These are phyloP conservation scores for Rhabdomys dilectus DNA, from an alignment of 2,113 vertebrate genomes.

Conservation along the genomic window DNA sequence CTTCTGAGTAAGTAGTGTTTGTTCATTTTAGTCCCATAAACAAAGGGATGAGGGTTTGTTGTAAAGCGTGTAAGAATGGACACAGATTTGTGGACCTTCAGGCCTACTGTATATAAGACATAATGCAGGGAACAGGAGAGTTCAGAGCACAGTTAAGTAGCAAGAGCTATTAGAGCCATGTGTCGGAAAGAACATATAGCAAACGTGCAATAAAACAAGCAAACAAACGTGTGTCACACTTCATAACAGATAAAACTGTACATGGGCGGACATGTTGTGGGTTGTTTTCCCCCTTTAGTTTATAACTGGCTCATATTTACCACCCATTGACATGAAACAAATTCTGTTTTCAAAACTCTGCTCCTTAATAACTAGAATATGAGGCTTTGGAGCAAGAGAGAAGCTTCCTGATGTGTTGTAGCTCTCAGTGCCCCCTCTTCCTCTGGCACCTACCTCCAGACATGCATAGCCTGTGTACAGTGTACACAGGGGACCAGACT, in stretches of 20 bases:
- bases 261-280: neutral
- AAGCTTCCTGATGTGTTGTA: neutral
- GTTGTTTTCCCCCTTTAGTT: neutral
- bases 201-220: neutral
- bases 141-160: neutral
- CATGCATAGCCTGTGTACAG: neutral
- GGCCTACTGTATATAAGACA: neutral
- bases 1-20: constrained; percentile 94
- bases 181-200: neutral
- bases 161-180: neutral
- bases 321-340: neutral
- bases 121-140: neutral
- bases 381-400: neutral
- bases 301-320: neutral
- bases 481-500: neutral
- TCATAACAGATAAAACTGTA: neutral
- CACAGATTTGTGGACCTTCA: neutral
- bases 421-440: neutral
- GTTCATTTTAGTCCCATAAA: constrained; percentile 42
- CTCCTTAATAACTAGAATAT: neutral
- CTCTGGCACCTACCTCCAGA: neutral
- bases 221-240: neutral
- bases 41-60: neutral
- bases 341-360: neutral
- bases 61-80: neutral